Base-by-base conservation (phyloP, 2,888 invertebrate species). In the Dasypolia templi region DNA sequence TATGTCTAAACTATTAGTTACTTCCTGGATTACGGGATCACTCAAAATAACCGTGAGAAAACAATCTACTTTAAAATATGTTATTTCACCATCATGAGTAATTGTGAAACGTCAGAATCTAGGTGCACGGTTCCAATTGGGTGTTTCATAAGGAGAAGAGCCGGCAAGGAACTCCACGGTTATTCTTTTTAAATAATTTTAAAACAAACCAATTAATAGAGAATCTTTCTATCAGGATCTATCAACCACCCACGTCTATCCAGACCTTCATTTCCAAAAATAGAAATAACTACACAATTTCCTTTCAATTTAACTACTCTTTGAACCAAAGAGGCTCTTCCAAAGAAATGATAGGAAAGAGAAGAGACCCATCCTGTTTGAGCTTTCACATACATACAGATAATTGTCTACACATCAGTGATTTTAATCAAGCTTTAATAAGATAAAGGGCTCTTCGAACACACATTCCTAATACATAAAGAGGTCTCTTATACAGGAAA, bases 271-370 rank as follows among this genome's bases (percentile, higher is more conserved):
- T 44, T 22, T 51, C 29, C 35, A n/a, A 66, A 53, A 76, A 39
- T 32, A 66, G 29, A 77, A 70, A 55, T 65, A n/a, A 39, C 19
- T n/a, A 51, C 42, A 51, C 29, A 56, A 71, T 79, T 78, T 76
- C 79, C 79, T 70, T 42, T 44, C 42, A 71, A 76, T 79, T 56
- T 17, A 29, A 49, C 44, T 79, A 59, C 29, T 55, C 58, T 67
- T 67, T 66, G 67, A 58, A 67, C 44, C 9, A 44, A 44, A n/a
- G 19, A 51, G 42, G 49, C 14, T 42, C 14, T 55, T 67, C 17
- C 22, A 6, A 46, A 77, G 19, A 67, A 51, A 12, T 35, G 22
- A 62, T 49, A 79, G 26, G 2, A 61, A 61, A 39, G 26, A 49
- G 42, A 61, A 39, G 26, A 49, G 42, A 61, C 12, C 17, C 5